Evolutionary conservation across 2,888 invertebrate species (phyloP).

Genomic region (Drosophila nr. perissopoda): DNA sequence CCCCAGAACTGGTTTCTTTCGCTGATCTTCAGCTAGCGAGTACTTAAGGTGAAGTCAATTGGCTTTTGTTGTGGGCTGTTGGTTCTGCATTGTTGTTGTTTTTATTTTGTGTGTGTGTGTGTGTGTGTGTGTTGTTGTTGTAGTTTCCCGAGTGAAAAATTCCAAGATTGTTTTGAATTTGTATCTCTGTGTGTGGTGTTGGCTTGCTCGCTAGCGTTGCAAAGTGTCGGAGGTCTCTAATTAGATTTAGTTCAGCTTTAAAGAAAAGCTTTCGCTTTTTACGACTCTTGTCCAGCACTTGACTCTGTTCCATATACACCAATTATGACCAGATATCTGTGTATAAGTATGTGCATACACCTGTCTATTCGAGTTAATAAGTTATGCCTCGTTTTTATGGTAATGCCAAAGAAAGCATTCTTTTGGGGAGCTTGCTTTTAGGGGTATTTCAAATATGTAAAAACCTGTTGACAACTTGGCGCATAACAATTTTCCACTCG

Average conservation of each 20-base stretch:
- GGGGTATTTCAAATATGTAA: background rate
- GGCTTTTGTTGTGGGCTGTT: slow-evolving; percentile 44
- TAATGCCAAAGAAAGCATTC: slow-evolving; percentile 23
- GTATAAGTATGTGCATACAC: slow-evolving; percentile 1
- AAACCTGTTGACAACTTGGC: slow-evolving; percentile 49
- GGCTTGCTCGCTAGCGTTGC: slow-evolving; percentile 55
- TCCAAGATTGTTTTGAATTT: slow-evolving; percentile 60
- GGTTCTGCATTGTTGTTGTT: slow-evolving; percentile 36
- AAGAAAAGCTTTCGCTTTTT: slow-evolving; percentile 70
- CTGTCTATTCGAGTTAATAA: background rate
- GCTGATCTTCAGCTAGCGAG: slow-evolving; percentile 57
- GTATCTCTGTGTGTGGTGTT: slow-evolving; percentile 36
- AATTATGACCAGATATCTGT: slow-evolving; percentile 34
- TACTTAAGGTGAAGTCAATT: slow-evolving; percentile 48
- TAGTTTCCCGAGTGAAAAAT: slow-evolving; percentile 52
- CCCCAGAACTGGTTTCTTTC: slow-evolving; percentile 64
- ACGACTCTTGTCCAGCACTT: slow-evolving; percentile 39
- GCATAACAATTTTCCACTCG: slow-evolving; percentile 48
- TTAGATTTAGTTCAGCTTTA: slow-evolving; percentile 44
- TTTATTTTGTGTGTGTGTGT: slow-evolving; percentile 13
- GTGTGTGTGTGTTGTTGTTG: background rate
- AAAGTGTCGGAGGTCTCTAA: slow-evolving; percentile 63
- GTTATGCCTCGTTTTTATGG: slow-evolving; percentile 1
- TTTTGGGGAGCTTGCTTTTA: slow-evolving; percentile 15
- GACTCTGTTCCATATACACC: slow-evolving; percentile 30